phyloP scores from a whole-genome alignment of 2,888 invertebrate genomes.

The Unio delphinus region DNA sequence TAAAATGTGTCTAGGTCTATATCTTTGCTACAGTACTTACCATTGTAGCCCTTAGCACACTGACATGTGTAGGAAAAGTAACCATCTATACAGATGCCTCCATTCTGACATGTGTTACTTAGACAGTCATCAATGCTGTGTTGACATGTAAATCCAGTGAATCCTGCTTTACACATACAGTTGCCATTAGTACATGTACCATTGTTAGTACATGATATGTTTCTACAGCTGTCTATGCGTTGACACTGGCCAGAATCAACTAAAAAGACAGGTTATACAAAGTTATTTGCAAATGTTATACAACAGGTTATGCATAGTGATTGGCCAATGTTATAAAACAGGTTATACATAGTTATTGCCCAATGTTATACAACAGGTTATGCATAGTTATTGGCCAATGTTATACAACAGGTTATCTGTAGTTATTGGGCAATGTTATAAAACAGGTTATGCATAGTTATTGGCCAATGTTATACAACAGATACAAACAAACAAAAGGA shows the following conservation, averaged over 20 bases:
- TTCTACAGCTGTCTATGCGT: conserved; percentile 16
- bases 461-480: neutral
- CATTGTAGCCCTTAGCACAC: too few species aligned
- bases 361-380: too few species aligned
- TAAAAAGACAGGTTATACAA: neutral
- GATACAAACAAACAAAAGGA: too few species aligned
- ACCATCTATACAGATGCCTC: conserved; percentile 78
- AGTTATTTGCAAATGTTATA: neutral
- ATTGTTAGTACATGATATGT: conserved; percentile 11
- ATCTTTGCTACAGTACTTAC: too few species aligned
- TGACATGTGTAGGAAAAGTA: too few species aligned
- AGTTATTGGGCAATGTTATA: too few species aligned
- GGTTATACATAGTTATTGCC: too few species aligned
- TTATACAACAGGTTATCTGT: too few species aligned
- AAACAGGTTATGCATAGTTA: neutral
- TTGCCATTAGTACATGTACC: conserved; percentile 14
- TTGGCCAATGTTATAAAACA: too few species aligned
- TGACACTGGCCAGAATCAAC: conserved; percentile 18
- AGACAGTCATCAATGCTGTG: conserved; percentile 88
- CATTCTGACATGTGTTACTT: conserved; percentile 94
- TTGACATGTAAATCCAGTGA: conserved; percentile 36
- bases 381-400: too few species aligned
- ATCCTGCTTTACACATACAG: conserved; percentile 23
- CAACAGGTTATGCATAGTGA: too few species aligned
- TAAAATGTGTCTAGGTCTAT: too few species aligned